Percentiles rank a stretch among this genome's conserved stretches.
phyloP scores from a whole-genome alignment of 2,797 vertebrate genomes.

The Enteromius afrohamiltoni region DNA sequence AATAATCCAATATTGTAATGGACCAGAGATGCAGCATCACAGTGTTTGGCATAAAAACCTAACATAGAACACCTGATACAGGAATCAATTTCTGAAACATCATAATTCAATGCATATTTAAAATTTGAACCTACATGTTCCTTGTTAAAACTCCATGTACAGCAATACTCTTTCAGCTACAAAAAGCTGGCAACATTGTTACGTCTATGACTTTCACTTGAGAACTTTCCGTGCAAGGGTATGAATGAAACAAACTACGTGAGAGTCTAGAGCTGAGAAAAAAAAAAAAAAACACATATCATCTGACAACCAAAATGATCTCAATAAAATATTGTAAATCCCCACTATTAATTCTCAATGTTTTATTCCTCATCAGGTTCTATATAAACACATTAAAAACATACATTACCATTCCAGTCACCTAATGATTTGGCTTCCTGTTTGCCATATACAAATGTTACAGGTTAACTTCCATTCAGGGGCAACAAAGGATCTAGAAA shows the following conservation, averaged over 20 bases:
- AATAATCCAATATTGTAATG: slow-evolving; percentile 61
- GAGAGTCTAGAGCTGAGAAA: neutral
- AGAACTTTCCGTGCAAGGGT: neutral
- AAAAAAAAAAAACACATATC: neutral
- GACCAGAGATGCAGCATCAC: slow-evolving; percentile 36
- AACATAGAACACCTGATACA: slow-evolving; percentile 5
- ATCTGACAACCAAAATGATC: neutral
- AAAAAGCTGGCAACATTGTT: neutral
- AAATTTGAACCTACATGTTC: neutral
- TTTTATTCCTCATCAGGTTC: neutral
- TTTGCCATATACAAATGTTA: neutral
- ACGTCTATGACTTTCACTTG: neutral
- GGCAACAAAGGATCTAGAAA: neutral
- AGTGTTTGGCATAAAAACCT: slow-evolving; percentile 38
- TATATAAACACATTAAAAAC: neutral
- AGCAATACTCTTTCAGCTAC: neutral
- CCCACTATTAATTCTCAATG: neutral
- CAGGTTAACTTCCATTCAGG: neutral
- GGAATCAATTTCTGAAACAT: slow-evolving; percentile 9
- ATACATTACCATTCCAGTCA: neutral
- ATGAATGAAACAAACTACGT: neutral
- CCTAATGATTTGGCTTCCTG: neutral
- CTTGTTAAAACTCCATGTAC: neutral
- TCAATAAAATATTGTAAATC: neutral
- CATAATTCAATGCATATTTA: neutral